Base-by-base conservation (phyloP, 2,888 invertebrate species). In the Tupiocoris notatus region DNA sequence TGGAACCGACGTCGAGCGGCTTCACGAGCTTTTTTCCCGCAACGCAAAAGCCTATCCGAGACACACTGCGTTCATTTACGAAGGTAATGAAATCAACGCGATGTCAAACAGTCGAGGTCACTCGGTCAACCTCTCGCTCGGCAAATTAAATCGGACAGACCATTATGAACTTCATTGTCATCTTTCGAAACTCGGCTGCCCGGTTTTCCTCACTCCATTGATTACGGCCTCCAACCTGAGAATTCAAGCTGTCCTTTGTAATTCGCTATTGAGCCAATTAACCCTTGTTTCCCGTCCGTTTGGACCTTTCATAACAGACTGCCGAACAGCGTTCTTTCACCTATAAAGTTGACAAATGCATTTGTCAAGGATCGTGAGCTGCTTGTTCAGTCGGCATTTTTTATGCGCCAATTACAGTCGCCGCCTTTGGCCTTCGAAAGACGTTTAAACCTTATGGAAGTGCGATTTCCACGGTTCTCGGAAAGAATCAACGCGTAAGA, bases 51-150 rank as follows among this genome's bases (percentile, higher is more conserved):
- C 84, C 17, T 85, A 85, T 75, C 84, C 86, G 65, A 86, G 88
- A 66, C 86, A 87, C 71, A 85, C 86, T 2, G 92, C 92, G 0
- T 83, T 92, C 17, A 85, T 90, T 25, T 91, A 86, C 81, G 85
- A 88, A 77, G 80, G 79, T 81, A 66, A 61, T n/a, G n/a, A n/a
- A n/a, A n/a, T n/a, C n/a, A n/a, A n/a, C n/a, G n/a, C n/a, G n/a
- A n/a, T n/a, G n/a, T n/a, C n/a, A n/a, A n/a, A n/a, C n/a, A n/a
- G n/a, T n/a, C n/a, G n/a, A n/a, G n/a, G n/a, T n/a, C n/a, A n/a
- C n/a, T n/a, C n/a, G n/a, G n/a, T n/a, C n/a, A n/a, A n/a, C n/a
- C n/a, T n/a, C n/a, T n/a, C n/a, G n/a, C n/a, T n/a, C n/a, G n/a
- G n/a, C n/a, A n/a, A n/a, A n/a, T n/a, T n/a, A n/a, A n/a, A n/a